Evolutionary conservation across 1,140 invertebrate genomes (phyloP).

Genomic region (Lepidurus arcticus): DNA sequence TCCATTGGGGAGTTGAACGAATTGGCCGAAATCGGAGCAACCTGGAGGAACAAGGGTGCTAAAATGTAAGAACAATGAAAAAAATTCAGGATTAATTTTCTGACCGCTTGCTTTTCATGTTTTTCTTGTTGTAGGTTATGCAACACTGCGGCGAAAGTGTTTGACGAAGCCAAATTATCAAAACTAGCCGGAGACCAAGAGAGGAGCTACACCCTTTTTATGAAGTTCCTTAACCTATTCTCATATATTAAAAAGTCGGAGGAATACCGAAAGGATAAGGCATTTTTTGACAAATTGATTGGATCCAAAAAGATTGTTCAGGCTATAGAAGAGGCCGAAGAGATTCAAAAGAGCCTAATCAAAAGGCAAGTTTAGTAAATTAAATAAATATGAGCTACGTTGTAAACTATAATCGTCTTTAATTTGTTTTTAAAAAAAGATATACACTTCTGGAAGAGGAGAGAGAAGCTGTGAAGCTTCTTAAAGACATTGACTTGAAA

Average conservation of each 20-base stretch:
- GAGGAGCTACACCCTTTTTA: conserved; percentile 59
- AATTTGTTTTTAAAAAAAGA: conserved; percentile 8
- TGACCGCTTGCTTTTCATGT: not conserved
- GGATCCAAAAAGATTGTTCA: conserved; percentile 50
- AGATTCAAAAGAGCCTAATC: conserved; percentile 51
- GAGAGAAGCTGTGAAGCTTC: conserved; percentile 30
- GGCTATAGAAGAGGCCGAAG: conserved; percentile 51
- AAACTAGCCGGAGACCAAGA: conserved; percentile 56
- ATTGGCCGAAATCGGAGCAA: not conserved
- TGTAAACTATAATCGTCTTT: not conserved
- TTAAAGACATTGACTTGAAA: conserved; percentile 25
- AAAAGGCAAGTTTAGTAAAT: conserved; percentile 47
- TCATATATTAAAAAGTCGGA: conserved; percentile 50
- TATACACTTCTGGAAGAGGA: conserved; percentile 28
- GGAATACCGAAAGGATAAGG: conserved; percentile 53
- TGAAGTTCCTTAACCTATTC: conserved; percentile 60
- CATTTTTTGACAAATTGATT: conserved; percentile 52
- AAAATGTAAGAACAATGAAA: not conserved
- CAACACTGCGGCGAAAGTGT: not conserved
- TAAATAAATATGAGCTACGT: not conserved
- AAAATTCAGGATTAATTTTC: too few species aligned
- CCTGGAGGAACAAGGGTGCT: not conserved
- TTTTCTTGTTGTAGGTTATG: not conserved
- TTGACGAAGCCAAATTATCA: not conserved
- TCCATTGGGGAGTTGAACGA: not conserved